Percentiles rank a stretch among this genome's conserved stretches.
phyloP scores from a whole-genome alignment of 2,888 invertebrate species.

The Portevinia maculata region DNA sequence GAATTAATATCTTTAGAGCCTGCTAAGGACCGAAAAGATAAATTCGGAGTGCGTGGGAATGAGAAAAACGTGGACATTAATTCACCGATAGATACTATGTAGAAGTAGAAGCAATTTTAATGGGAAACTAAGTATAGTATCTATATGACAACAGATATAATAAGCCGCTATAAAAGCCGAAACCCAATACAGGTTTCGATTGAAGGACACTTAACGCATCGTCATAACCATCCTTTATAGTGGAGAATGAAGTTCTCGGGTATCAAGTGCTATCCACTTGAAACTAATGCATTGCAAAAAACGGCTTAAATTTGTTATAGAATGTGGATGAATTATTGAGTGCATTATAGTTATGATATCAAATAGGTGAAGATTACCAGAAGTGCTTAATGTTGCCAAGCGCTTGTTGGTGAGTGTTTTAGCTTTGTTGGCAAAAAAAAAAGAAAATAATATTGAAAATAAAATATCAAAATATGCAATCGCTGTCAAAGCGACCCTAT shows the following conservation, averaged over 20 bases:
- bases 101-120: slow-evolving; percentile 18
- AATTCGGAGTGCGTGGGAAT: neutral
- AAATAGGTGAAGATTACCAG: neutral
- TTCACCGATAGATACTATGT: slow-evolving; percentile 14
- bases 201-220: slow-evolving; percentile 15
- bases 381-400: slow-evolving; percentile 1
- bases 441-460: too few relatives aligned
- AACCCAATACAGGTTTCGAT: slow-evolving; percentile 11
- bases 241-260: slow-evolving; percentile 1
- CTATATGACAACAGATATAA: neutral
- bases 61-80: slow-evolving; percentile 2
- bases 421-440: too few relatives aligned
- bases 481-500: too few relatives aligned
- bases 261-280: slow-evolving; percentile 11
- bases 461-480: too few relatives aligned
- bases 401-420: too few relatives aligned
- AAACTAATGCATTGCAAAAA: slow-evolving; percentile 27
- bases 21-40: slow-evolving; percentile 26
- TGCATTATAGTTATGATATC: neutral
- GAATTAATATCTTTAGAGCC: slow-evolving; percentile 46
- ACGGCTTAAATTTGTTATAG: slow-evolving; percentile 16
- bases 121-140: slow-evolving; percentile 21
- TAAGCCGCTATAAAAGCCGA: slow-evolving; percentile 26
- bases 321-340: slow-evolving; percentile 1
- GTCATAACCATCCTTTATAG: neutral